Conservation (phyloP, 2,113 vertebrate genomes). For the Hirundichthys speculiger region DNA sequence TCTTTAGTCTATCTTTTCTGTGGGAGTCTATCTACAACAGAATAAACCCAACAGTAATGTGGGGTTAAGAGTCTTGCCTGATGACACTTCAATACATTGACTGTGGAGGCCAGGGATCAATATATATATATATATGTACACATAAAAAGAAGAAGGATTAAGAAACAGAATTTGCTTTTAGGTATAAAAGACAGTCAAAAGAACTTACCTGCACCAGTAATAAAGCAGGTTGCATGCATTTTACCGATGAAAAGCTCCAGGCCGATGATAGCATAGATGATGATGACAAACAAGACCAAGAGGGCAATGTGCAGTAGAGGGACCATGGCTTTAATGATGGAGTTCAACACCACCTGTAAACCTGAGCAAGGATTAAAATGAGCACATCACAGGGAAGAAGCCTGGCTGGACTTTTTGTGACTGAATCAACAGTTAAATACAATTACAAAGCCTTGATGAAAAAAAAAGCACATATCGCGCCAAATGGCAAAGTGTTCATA, state of each 20-base stretch:
- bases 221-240: conserved; percentile 97
- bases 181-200: conserved; percentile 3
- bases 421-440: not conserved
- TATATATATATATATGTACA: too few species aligned
- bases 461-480: not conserved
- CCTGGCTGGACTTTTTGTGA: not conserved
- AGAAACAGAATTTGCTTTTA: not conserved
- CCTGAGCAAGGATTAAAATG: conserved; percentile 79
- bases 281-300: conserved; percentile 99
- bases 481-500: not conserved
- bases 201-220: conserved; percentile 86
- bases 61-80: too few species aligned
- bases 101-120: too few species aligned
- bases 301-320: conserved; percentile 99
- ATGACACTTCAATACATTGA: too few species aligned
- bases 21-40: too few species aligned
- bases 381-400: conserved; percentile 13
- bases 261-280: conserved; percentile 99
- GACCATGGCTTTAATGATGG: conserved; percentile 99
- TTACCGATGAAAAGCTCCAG: conserved; percentile 99
- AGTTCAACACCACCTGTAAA: conserved; percentile 99
- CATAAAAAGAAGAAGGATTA: not conserved
- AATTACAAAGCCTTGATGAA: not conserved
- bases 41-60: too few species aligned
- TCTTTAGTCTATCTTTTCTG: too few species aligned